Evolutionary conservation across 1,140 invertebrate genomes (phyloP), one percentile per base, ranked within the genome.

Genomic region (Rhyacophila brunnea): DNA sequence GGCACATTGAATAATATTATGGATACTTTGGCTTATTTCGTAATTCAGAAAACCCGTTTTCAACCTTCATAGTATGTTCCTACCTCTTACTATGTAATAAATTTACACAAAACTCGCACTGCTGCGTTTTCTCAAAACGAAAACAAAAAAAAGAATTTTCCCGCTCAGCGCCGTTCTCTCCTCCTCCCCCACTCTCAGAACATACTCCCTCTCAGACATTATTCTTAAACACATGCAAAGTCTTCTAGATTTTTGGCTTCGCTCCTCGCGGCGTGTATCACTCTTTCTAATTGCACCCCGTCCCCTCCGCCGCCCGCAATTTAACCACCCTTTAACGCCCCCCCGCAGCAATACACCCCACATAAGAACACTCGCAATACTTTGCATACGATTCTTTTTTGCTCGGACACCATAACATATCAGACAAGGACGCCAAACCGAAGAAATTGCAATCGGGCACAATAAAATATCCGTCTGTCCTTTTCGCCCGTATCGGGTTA

Each of bases 201-300:
- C 15, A 7, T n/a, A 13, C 32, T 13, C 42, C 11, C 42, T 34
- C 43, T 53, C 15, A 32, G 46, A 36, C 28, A 56, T 53, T 53
- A 54, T 63, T 58, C 50, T 58, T 54, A 48, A 58, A 51, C 55
- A 35, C 40, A 63, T 64, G 57, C 62, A 63, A 58, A 56, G 53
- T 64, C 45, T 63, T 44, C 15, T 28, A 50, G 34, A 59, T 64
- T 64, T 63, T 64, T 38, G 51, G 28, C 36, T 51, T 51, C 55
- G 20, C 42, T 46, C 36, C 36, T 57, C 52, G 40, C 46, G 48
- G 47, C 48, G 17, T 48, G 58, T 53, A 60, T 60, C 50, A 60
- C 58, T 60, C 58, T 45, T 60, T 60, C 58, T 60, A 60, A 60
- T 60, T 60, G 58, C 46, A 23, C 51, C 42, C 48, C 54, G 13